These are phyloP conservation scores for Nothoprocta pentlandii DNA, from an alignment of 2,113 vertebrate species.

Conservation along the genomic window DNA sequence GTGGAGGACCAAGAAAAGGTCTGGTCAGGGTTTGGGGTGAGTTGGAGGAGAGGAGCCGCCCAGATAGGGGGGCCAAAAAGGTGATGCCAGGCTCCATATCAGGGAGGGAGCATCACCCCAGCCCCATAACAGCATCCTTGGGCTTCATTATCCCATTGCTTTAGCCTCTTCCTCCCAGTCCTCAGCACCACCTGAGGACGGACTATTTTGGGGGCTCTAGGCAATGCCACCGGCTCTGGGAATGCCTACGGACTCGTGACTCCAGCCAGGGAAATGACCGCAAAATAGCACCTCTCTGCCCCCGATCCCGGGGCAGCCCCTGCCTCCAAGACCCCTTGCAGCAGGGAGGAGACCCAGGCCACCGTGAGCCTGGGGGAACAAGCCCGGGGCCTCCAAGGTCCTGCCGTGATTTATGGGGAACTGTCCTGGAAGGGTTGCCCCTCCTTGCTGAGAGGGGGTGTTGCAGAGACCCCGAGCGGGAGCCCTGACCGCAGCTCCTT, in stretches of 20 bases:
- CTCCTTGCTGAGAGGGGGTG: neutral
- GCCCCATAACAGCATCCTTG: neutral
- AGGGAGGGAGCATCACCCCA: neutral
- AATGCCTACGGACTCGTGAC: neutral
- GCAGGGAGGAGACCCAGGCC: no score
- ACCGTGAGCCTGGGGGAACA: no score
- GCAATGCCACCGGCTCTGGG: neutral
- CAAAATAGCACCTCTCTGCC: fast-evolving
- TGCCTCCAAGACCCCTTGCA: neutral
- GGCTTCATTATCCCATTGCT: fast-evolving
- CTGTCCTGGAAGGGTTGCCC: neutral
- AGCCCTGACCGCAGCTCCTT: neutral
- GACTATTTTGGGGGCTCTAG: neutral
- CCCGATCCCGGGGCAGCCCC: neutral
- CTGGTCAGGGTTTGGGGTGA: fast-evolving
- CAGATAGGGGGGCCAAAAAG: no score
- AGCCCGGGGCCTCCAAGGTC: neutral
- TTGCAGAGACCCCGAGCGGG: neutral
- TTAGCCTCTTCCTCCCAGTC: neutral
- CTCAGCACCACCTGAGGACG: fast-evolving
- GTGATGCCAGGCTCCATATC: no score
- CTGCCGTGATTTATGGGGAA: neutral
- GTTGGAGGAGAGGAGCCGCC: no score
- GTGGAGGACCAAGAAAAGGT: neutral
- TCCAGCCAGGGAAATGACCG: neutral